Evolutionary conservation across 2,797 vertebrate species (phyloP).

Genomic region (Galagoides demidoff): DNA sequence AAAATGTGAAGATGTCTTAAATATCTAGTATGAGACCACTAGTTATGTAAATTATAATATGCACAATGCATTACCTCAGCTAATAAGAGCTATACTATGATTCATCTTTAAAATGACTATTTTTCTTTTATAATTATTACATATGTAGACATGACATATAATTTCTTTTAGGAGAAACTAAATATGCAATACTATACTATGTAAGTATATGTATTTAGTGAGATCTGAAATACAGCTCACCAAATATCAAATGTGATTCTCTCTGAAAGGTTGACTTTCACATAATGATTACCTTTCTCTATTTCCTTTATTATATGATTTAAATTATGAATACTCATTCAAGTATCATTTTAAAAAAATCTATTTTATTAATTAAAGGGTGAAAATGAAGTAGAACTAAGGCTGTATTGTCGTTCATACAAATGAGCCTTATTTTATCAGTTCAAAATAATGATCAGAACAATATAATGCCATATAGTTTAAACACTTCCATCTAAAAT

Average conservation of each 20-base stretch:
- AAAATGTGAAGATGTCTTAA: not conserved
- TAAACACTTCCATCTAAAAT: not conserved
- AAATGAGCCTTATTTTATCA: not conserved
- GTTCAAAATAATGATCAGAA: not conserved
- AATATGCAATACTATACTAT: not conserved
- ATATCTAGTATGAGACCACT: not conserved
- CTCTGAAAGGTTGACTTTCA: not conserved
- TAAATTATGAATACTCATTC: not conserved
- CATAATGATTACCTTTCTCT: not conserved
- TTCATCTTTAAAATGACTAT: not conserved
- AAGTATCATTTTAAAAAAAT: not conserved
- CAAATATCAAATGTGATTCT: slow-evolving; percentile 1
- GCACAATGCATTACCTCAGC: not conserved
- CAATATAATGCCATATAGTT: not conserved
- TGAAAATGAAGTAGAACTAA: not conserved
- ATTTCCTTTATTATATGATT: not conserved
- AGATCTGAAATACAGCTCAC: not conserved
- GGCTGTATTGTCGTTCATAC: not conserved
- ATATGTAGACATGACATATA: not conserved
- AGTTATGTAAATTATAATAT: not conserved
- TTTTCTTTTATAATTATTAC: not conserved
- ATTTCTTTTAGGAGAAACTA: not conserved
- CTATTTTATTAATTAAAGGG: not conserved
- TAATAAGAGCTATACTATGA: not conserved
- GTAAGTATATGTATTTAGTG: not conserved